These are phyloP conservation scores for Eristalinus sepulchralis DNA, from an alignment of 2,888 invertebrate genomes.

Conservation along the genomic window DNA sequence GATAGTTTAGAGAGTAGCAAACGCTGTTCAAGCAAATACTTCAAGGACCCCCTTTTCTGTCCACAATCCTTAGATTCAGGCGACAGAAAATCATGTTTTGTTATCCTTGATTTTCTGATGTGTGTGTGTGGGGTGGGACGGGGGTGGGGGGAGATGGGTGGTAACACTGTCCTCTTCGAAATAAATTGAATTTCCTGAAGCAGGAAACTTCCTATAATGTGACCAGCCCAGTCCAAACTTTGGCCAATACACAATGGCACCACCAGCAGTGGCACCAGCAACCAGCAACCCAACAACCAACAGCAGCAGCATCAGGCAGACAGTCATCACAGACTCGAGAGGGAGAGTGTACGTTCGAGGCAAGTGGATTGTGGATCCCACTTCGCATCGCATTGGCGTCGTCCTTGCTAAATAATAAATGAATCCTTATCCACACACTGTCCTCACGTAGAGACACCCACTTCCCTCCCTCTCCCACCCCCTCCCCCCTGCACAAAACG, in stretches of 20 bases:
- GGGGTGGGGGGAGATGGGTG: neutral
- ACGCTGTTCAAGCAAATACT: conserved; percentile 26
- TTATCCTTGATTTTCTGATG: neutral
- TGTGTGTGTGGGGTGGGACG: neutral
- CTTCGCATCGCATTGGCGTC: neutral
- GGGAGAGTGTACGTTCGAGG: no score
- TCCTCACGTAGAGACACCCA: conserved; percentile 40
- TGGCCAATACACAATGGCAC: conserved; percentile 28
- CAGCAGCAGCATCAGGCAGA: neutral
- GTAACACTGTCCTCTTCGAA: conserved; percentile 39
- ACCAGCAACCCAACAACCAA: neutral
- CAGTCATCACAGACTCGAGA: neutral
- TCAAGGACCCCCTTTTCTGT: conserved; percentile 12
- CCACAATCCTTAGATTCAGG: neutral
- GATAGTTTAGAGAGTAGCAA: conserved; percentile 24
- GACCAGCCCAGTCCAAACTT: conserved; percentile 47
- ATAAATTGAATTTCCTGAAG: conserved; percentile 70
- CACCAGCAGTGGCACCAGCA: neutral
- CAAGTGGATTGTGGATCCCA: neutral
- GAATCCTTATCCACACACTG: conserved; percentile 60
- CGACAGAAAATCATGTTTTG: conserved; percentile 38
- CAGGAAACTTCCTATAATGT: conserved; percentile 66
- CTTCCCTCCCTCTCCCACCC: no score
- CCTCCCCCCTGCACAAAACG: conserved; percentile 26
- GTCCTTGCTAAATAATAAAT: conserved; percentile 64